These are phyloP conservation scores for Rutilus rutilus DNA, from an alignment of 2,113 vertebrate genomes.

Conservation along the genomic window DNA sequence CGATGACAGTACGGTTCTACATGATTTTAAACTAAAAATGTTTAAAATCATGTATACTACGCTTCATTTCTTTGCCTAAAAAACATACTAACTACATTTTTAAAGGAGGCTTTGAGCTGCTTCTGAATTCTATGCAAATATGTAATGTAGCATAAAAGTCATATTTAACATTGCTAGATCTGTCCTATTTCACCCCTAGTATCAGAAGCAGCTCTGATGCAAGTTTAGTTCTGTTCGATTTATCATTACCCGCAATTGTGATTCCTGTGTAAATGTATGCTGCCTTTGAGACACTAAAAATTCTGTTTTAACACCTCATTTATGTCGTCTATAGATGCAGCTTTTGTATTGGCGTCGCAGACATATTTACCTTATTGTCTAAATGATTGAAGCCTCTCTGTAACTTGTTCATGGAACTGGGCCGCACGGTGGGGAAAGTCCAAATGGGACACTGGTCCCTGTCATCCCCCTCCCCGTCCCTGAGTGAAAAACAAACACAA, in stretches of 20 bases:
- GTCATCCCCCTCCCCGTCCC: conserved; percentile 89
- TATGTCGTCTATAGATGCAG: neutral
- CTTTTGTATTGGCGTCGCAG: neutral
- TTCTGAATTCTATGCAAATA: too few species aligned
- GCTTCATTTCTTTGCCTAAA: neutral
- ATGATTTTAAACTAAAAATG: neutral
- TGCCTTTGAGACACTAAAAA: neutral
- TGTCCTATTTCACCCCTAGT: neutral
- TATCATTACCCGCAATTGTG: neutral
- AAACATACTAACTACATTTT: neutral
- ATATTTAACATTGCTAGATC: neutral
- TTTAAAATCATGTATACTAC: neutral
- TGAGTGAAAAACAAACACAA: conserved; percentile 56
- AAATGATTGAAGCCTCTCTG: conserved; percentile 86
- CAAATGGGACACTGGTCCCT: conserved; percentile 88
- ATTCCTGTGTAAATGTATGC: neutral
- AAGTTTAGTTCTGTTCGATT: neutral
- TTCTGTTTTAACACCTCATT: neutral
- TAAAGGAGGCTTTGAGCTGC: neutral
- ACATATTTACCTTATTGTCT: conserved; percentile 78
- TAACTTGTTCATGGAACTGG: conserved; percentile 85
- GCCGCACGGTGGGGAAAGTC: conserved; percentile 94
- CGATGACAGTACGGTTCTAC: neutral
- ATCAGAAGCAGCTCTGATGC: neutral
- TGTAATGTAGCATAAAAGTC: neutral